Base-by-base conservation (phyloP, 2,888 invertebrate genomes). In the Halictus quadricinctus region DNA sequence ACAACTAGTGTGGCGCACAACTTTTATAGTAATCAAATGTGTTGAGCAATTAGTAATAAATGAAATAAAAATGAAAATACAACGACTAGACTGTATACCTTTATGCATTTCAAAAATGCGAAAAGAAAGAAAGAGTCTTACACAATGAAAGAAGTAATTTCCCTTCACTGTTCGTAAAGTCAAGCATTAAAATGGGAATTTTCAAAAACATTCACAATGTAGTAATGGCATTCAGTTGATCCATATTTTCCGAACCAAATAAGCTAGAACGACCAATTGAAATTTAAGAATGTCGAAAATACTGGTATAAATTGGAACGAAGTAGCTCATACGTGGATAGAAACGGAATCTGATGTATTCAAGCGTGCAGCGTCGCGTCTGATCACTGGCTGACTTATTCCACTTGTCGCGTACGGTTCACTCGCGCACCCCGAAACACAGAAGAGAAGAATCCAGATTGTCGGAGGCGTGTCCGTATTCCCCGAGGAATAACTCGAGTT, bases 371-470 rank as follows among this genome's bases (percentile, higher is more conserved):
- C 66, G 7, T 21, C 43, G 13, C n/a, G 74, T 81, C 75, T 81
- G 84, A 81, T 48, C 64, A 50, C 15, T 21, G 7, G 72, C 54
- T 12, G 36, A 25, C 21, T 75, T 64, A 58, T 66, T 75, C 72
- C 25, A 81, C 84, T 84, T 46, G 78, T 76, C 76, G 50, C 58
- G 50, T 36, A 18, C 48, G 29, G 21, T 72, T 72, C 54, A 43
- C 43, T 13, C 29, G 25, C 10, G 46, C 36, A 13, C 18, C 13
- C 36, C 36, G 48, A 43, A 41, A 29, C 43, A 46, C 50, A 29
- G 69, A 74, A 85, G 46, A 79, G 69, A 74, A 85, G 46, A 79
- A 48, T 72, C 54, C 48, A 18, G 46, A 18, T 46, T 29, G 18
- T 41, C 75, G 48, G 29, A 41, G 36, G 15, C 15, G 41, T 48